Base-by-base conservation (phyloP, 2,888 invertebrate species). In the Rhagium mordax region DNA sequence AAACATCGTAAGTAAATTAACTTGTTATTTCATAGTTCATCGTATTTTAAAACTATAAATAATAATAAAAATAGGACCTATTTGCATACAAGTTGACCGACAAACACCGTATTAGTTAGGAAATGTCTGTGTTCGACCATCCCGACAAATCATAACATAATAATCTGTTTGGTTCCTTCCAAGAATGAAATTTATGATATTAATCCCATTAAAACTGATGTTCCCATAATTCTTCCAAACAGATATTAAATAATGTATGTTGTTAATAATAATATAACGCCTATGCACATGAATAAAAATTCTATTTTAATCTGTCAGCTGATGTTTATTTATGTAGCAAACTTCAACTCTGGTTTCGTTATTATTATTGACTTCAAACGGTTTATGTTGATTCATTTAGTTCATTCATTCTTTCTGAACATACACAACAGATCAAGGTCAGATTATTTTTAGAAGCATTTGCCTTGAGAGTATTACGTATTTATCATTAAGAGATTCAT, bases 391-490 rank as follows among this genome's bases (percentile, higher is more conserved):
- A 68, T 60, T 69, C 70, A 65, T 69, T 70, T 49, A 18, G 69
- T 74, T 74, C 74, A 74, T 76, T 74, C 74, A 74, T 74, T 70
- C 66, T 51, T 67, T 10, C 16, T 49, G 70, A 66, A 27, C 47
- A 27, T 49, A 51, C 64, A 60, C 59, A 65, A 60, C 59, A 65
- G 68, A 74, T 74, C 76, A 76, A 74, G 74, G 76, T 70, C 69
- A 72, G 60, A 72, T 76, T 71, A 76, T 72, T 70, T 76, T 76
- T 69, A 65, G 69, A 68, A 49, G n/a, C 59, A 49, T 61, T 47
- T 20, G 74, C 74, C 70, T 69, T 61, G 49, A 18, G 76, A 51
- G 29, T 48, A 57, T 41, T 47, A 57, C 27, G 64, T 64, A 70
- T 64, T 47, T n/a, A 53, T 68, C 47, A 59, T 59, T 53, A 18